Evolutionary conservation across 2,113 vertebrate genomes (phyloP), one percentile per base, ranked within the genome.

Genomic region (zebrafish (Danio rerio)): DNA sequence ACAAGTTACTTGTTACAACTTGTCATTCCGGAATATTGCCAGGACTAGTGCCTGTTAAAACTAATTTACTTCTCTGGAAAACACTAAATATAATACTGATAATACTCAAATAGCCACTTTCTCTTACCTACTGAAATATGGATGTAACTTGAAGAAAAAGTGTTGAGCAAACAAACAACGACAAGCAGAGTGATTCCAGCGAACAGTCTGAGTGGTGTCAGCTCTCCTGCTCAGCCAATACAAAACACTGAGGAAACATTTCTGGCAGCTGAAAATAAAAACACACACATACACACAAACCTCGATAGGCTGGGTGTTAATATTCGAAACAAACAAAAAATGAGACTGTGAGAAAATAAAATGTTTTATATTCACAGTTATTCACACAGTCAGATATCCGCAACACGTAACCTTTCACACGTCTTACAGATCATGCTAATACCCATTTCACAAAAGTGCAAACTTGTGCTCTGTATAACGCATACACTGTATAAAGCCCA

Each of bases 311-410:
- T 71, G 31, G 6, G 53, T 75, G 20, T 31, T 6, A 72, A 72
- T 47, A 50, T 70, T 74, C 20, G 15, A 61, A 70, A 71, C 3
- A 62, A 13, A 11, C 78, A 58, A 21, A 43, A 63, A 12, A n/a
- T 52, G 15, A 69, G 53, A 11, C n/a, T 59, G 72, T 71, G 78
- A 80, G 80, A 81, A 83, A 82, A 78, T 71, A 62, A n/a, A 71
- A 75, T 55, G 63, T 80, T 85, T 82, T 82, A 82, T 81, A 81
- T 82, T 82, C 45, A 56, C 68, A 31, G 75, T 82, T 79, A 82
- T 82, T 85, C 75, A 82, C 68, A 82, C 20, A 43, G 66, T 18
- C 53, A 56, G 58, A 66, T 68, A 49, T 16, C 15, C 7, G 50
- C 50, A 66, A 56, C 61, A 50, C 5, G 21, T 69, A 55, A 61